phyloP scores from a whole-genome alignment of 2,113 vertebrate genomes.

The Tragelaphus scriptus region DNA sequence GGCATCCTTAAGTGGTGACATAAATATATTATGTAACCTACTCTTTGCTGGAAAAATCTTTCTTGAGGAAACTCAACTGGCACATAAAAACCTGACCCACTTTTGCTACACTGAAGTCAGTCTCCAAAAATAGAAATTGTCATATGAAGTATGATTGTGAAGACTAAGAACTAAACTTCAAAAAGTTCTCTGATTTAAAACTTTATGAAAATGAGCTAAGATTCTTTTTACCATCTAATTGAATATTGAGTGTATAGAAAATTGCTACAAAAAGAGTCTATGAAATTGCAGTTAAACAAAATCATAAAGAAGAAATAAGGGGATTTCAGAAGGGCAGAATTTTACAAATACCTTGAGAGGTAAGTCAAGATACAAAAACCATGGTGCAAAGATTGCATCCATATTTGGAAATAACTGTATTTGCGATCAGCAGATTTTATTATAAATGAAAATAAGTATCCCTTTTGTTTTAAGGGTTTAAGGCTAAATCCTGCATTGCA shows the following conservation, averaged over 20 bases:
- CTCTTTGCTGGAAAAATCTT: background rate
- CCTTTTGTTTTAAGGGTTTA: background rate
- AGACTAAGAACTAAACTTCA: background rate
- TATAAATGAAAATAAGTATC: slow-evolving; percentile 2
- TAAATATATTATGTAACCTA: background rate
- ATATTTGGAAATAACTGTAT: slow-evolving; percentile 12
- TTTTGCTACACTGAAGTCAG: slow-evolving; percentile 8
- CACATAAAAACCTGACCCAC: background rate
- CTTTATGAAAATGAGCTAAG: background rate
- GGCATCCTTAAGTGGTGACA: background rate
- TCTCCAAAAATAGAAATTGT: slow-evolving; percentile 30
- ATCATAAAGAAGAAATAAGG: background rate
- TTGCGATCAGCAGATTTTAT: background rate
- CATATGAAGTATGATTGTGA: background rate
- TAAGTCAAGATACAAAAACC: background rate
- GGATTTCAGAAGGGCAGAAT: background rate
- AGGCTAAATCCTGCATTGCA: background rate
- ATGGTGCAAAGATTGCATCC: background rate
- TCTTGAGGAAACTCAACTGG: background rate
- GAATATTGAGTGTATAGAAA: background rate
- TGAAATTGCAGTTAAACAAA: background rate
- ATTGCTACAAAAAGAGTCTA: background rate
- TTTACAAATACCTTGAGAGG: background rate
- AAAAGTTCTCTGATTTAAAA: background rate
- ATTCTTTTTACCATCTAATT: background rate